Conservation (phyloP, 2,797 vertebrate species). For the Microtus californicus region DNA sequence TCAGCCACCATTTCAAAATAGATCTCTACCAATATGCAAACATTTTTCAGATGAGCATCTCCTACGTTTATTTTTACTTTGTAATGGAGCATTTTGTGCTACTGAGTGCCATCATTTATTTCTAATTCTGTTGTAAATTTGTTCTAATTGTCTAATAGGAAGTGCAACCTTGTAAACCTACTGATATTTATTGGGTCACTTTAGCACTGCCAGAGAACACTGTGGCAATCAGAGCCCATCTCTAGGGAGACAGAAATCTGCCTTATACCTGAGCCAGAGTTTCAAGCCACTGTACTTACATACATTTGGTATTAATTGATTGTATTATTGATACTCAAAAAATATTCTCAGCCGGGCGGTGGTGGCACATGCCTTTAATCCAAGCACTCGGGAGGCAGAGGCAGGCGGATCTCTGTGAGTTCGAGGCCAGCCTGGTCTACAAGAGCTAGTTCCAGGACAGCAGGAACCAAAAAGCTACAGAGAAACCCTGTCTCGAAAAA, state of each 20-base stretch:
- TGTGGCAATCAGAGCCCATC: not conserved
- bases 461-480: too few relatives aligned
- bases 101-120: slow-evolving; percentile 52
- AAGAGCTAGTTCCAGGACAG: too few relatives aligned
- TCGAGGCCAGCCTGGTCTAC: too few relatives aligned
- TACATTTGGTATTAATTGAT: slow-evolving; percentile 39
- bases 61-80: slow-evolving; percentile 53
- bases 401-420: too few relatives aligned
- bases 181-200: slow-evolving; percentile 50
- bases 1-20: not conserved
- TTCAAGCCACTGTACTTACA: slow-evolving; percentile 54
- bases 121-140: slow-evolving; percentile 75
- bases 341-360: not conserved
- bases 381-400: too few relatives aligned
- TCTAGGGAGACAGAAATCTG: slow-evolving; percentile 8
- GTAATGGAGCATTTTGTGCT: slow-evolving; percentile 60
- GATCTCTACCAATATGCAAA: slow-evolving; percentile 30
- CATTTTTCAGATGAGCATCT: slow-evolving; percentile 34
- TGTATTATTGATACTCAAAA: slow-evolving; percentile 36
- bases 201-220: slow-evolving; percentile 21
- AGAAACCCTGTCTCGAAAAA: too few relatives aligned
- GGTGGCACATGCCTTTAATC: too few relatives aligned
- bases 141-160: slow-evolving; percentile 61
- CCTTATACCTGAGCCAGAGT: slow-evolving; percentile 44
- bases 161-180: slow-evolving; percentile 68